Evolutionary conservation across 92 coral and sea anemone genomes (phyloP), one percentile per base, ranked within the genome.

Genomic region (Montipora capitata): DNA sequence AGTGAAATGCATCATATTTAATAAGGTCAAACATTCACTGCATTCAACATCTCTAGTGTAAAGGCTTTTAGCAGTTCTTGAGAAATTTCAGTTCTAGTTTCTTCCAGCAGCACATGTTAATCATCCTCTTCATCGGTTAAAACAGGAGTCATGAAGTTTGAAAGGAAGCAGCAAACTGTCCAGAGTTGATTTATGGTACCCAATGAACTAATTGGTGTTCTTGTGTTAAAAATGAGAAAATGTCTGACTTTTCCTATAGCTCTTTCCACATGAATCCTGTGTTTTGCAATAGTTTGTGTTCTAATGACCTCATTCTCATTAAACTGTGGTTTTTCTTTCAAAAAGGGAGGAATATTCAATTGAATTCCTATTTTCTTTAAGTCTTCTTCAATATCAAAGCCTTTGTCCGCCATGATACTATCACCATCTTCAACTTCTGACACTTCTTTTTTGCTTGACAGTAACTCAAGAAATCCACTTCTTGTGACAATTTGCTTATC

Each of bases 161-260:
- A 27, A 27, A 27, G 86, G 79, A 27, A 27, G 35, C 35, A 27
- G 35, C 35, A 27, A 27, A 27, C 35, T 27, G 35, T 27, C 35
- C 35, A 27, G 27, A 87, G 27, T 54, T 87, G 91, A 65, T 86
- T 86, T 16, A 86, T 43, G 39, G 77, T 78, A n/a, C 86, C 90
- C 57, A 86, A 38, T 40, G 79, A 68, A 44, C 77, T 67, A 7
- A 80, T 54, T 51, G 78, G 52, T 48, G 10, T 48, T 48, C 52
- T 48, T 48, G 52, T 48, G 52, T 48, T 48, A 48, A 85, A 85
- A 58, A 85, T 78, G 43, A 78, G 41, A 49, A 74, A 59, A 17
- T 84, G 45, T 63, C 90, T 57, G 11, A 85, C 86, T 64, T 85
- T 85, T 5, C 90, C 87, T 35, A 85, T 85, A 3, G 90, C 90